Evolutionary conservation across 2,888 invertebrate genomes (phyloP).

Genomic region (Trachelus stipa): DNA sequence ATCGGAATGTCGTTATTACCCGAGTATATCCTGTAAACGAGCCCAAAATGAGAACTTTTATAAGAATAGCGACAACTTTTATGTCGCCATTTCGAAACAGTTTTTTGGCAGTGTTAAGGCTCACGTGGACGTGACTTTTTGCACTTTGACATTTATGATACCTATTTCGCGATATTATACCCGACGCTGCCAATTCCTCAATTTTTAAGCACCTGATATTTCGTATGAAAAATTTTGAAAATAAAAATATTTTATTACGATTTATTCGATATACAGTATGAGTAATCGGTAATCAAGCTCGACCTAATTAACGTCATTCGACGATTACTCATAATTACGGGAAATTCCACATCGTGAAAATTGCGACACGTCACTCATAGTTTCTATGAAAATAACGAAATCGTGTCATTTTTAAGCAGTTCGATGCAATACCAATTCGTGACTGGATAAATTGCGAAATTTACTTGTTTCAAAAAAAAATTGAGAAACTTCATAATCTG

Average conservation of each 20-base stretch:
- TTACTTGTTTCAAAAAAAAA: neutral
- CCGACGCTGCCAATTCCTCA: neutral
- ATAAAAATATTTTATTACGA: neutral
- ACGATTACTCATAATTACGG: neutral
- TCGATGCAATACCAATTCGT: neutral
- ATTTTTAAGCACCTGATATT: no score
- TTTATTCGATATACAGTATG: neutral
- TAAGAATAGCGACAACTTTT: neutral
- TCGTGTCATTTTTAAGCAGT: neutral
- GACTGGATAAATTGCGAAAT: neutral
- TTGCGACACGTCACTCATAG: neutral
- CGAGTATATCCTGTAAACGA: neutral
- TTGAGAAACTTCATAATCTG: neutral
- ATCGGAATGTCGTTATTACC: neutral
- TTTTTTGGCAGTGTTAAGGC: neutral
- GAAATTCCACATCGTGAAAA: neutral
- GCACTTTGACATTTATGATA: neutral
- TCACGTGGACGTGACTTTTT: neutral
- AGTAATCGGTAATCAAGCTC: neutral
- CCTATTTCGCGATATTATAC: neutral
- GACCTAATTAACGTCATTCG: neutral
- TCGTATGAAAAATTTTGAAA: no score
- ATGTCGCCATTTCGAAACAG: neutral
- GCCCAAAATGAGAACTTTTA: neutral
- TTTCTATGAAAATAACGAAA: neutral